Evolutionary conservation across 2,888 invertebrate genomes (phyloP).

Genomic region (Harmothoe impar): DNA sequence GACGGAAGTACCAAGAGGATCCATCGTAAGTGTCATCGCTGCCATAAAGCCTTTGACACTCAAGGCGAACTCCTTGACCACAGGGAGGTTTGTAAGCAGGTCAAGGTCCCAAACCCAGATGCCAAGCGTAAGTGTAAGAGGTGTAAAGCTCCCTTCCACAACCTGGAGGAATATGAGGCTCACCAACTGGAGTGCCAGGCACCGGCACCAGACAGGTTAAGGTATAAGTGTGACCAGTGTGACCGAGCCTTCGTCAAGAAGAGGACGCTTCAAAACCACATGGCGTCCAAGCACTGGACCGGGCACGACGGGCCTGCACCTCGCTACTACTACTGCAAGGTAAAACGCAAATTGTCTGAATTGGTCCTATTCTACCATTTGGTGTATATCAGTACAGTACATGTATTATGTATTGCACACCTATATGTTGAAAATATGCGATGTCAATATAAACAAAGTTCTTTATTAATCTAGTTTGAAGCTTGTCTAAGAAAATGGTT

Average conservation of each 20-base stretch:
- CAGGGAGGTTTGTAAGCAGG: neutral
- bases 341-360: neutral
- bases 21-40: constrained; percentile 21
- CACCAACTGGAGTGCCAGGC: neutral
- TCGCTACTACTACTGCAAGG: constrained; percentile 38
- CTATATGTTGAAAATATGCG: no score
- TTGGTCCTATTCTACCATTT: no score
- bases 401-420: no score
- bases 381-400: no score
- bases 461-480: no score
- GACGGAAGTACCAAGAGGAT: neutral
- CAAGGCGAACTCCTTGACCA: neutral
- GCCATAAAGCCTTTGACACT: constrained; percentile 18
- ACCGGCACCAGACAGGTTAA: constrained; percentile 15
- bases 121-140: neutral
- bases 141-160: neutral
- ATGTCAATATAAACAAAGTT: no score
- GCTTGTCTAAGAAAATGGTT: no score
- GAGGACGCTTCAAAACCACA: neutral
- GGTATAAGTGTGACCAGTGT: constrained; percentile 39
- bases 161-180: neutral
- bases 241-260: neutral
- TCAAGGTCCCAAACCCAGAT: neutral
- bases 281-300: constrained; percentile 17
- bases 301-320: neutral